Evolutionary conservation across 2,113 vertebrate genomes (phyloP).

Genomic region (Bujurquina vittata): DNA sequence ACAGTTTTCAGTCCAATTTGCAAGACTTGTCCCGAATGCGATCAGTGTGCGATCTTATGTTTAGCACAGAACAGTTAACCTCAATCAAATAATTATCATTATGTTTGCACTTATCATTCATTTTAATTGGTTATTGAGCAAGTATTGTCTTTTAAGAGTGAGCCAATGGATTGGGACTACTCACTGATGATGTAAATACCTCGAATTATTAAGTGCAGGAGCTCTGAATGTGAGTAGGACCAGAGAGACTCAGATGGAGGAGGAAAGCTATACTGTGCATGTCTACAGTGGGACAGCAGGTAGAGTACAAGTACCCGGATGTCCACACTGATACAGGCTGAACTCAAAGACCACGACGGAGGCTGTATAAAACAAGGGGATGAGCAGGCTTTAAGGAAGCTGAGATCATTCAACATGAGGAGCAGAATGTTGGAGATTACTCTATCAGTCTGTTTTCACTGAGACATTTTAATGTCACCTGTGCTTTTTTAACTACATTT

Average conservation of each 20-base stretch:
- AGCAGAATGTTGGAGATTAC: neutral
- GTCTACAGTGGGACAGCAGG: neutral
- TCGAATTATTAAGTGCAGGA: neutral
- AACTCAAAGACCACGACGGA: neutral
- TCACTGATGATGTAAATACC: neutral
- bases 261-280: neutral
- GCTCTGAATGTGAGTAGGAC: neutral
- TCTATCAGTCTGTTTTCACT: neutral
- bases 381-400: neutral
- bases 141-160: neutral
- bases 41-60: neutral
- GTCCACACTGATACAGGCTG: too few relatives aligned
- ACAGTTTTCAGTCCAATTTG: neutral
- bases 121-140: neutral
- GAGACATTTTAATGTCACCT: too few relatives aligned
- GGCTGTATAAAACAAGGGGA: neutral
- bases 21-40: too few relatives aligned
- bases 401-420: neutral
- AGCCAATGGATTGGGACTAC: neutral
- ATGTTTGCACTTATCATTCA: too few relatives aligned
- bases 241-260: neutral
- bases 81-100: too few relatives aligned
- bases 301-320: too few relatives aligned
- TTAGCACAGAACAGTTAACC: neutral
- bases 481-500: neutral